Base-by-base conservation (phyloP, 2,797 vertebrate genomes). In the Scolopax bukidnonensis region DNA sequence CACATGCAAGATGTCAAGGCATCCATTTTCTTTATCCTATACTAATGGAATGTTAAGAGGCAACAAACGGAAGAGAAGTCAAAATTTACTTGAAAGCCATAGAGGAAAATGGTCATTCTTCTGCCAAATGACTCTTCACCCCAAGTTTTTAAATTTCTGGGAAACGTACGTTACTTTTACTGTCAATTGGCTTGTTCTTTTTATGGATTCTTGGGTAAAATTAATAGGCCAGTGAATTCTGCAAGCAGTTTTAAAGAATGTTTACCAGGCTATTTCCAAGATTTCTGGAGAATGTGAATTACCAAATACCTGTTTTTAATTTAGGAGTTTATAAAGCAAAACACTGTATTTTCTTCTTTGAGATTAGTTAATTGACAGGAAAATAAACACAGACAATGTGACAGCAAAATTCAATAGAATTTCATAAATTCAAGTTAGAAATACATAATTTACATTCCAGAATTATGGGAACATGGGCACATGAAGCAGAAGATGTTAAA, bases 271-370 rank as follows among this genome's bases (percentile, higher is more conserved):
- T 69, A 18, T 27, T 93, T 90, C 89, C 81, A 95, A 89, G 86
- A 87, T 64, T 89, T 77, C 56, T 84, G 60, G 16, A 86, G 69
- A 92, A 87, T 21, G n/a, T 45, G 50, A 73, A 90, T 74, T 93
- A 94, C 8, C 80, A 85, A 96, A 93, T 89, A 81, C 4, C 36
- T 85, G 90, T 32, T 95, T 97, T 95, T 85, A 98, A 96, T 97
- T 88, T 90, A 96, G 63, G 48, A 93, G 78, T 13, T 43, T 94
- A 74, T 21, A 73, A 93, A 87, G 16, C 4, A 75, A 82, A 87
- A 75, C 51, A 33, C 1, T 19, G 0, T 5, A 25, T 56, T 85
- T 91, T 90, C 12, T 76, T 67, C 57, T 78, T 59, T 57, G 38
- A 81, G 48, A 65, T 57, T 59, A 75, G 28, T 61, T 61, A 92